Evolutionary conservation across 2,797 vertebrate genomes (phyloP), one percentile per base, ranked within the genome.

Genomic region (Microctenopoma stevenorrisi): DNA sequence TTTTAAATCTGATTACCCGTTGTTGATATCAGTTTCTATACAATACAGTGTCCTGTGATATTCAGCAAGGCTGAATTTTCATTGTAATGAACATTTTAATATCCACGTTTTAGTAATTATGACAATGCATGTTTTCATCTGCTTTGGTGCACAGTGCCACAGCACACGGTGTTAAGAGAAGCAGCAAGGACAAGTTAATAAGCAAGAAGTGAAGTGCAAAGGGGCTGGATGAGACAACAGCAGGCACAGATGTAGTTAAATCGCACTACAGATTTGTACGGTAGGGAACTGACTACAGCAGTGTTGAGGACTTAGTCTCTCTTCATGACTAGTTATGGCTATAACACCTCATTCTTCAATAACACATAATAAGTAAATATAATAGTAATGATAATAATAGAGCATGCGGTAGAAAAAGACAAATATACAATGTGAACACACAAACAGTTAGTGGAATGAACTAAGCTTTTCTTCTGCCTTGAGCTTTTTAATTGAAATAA

Each of bases 1-100:
- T 87, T 83, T 68, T 84, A 79, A 87, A 86, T 6, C 53, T 73
- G 75, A 86, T 83, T 82, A 74, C 53, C 74, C 64, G 76, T 81
- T 75, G 68, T 80, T 80, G 71, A 67, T 79, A 72, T 74, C 53
- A 38, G 9, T 73, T 74, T 63, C 61, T 79, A 28, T 74, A 61
- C 60, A 68, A 75, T 38, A 10, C 51, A 14, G 40, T 28, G 33
- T 59, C 47, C 49, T 43, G 25, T 51, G 49, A 63, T 68, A 73
- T 68, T 64, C 42, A 53, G 52, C 64, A 83, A 37, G 1, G 49
- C 5, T 52, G 33, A 74, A 68, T 80, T 81, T 68, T 50, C 78
- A 49, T 75, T 11, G 51, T 74, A 72, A 83, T 76, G 52, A 73
- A 85, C 33, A 56, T 74, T 85, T 74, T 62, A 79, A 88, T 71